Evolutionary conservation across 2,888 invertebrate species (phyloP), one percentile per base, ranked within the genome.

Genomic region (Drosophila ustulata): DNA sequence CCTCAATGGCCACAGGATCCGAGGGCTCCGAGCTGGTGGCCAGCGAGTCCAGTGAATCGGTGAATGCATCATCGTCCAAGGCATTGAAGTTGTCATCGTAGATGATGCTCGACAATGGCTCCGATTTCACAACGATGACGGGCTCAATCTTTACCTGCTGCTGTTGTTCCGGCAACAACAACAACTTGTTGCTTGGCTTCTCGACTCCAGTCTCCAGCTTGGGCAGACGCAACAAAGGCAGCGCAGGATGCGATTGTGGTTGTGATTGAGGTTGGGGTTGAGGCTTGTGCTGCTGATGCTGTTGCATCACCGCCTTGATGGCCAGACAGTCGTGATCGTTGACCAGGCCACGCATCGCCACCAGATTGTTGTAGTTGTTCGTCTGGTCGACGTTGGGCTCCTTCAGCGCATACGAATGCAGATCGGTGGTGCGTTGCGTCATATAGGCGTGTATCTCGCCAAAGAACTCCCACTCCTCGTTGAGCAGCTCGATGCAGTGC

Each of bases 391-490:
- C 43, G 50, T 73, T 76, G n/a, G 76, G 80, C 28, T 84, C 76
- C 57, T 87, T 89, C 11, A 91, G 80, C 0, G 91, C 91, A 45
- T 91, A 91, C 51, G 91, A 92, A 64, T 91, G 91, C 53, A 92
- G 72, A 68, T 92, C 91, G 11, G 89, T 88, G 8, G 91, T 89
- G 56, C 90, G 90, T 18, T 89, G 90, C n/a, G 89, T 89, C 91
- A 91, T 91, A 32, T 89, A 92, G 3, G 77, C 75, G 47, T 91
- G 91, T 9, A 91, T 91, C 4, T 85, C 78, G n/a, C 88, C 84
- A 47, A 91, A 91, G 68, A 90, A 91, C 56, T 91, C 91, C 92
- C 92, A 91, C 55, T 92, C 92, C 53, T 89, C 82, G 62, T 89
- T 84, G 5, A 87, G 46, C 23, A 32, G 46, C 6, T 70, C 81